Base-by-base conservation (phyloP, 2,113 vertebrate species). In the Jaculus jaculus region DNA sequence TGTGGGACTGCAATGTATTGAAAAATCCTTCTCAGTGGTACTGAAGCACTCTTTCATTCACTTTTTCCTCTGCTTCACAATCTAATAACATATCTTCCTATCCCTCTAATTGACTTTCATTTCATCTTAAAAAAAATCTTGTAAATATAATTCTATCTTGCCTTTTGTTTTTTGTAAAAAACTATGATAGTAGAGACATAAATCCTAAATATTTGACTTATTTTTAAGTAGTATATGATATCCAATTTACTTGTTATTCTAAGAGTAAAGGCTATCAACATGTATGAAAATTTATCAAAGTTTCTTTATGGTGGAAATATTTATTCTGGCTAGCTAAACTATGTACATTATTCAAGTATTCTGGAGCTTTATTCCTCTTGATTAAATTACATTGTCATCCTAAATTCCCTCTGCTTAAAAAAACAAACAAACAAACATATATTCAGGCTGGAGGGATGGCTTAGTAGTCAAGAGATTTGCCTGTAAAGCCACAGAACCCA, bases 31-130 rank as follows among this genome's bases (percentile, higher is more conserved):
- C 5, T 23, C 3, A 2, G 2, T 78, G 26, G n/a, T 47, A 8
- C 42, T 47, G 12, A 8, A 10, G 51, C 39, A 13, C 7, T 61
- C 39, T 3, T 6, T 11, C 34, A 6, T 2, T 1, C 39, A 3
- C 63, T 65, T 5, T 17, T 17, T 80, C 78, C 5, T 13, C 16
- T 63, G 10, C 3, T 7, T 66, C 37, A 42, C n/a, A 34, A 1
- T 3, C 30, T 72, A 37, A 73, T 0, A 24, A 28, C 18, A 1
- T 9, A 32, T 26, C 3, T 8, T 39, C 6, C 11, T 2, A 32
- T 12, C 2, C 65, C 20, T 68, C 81, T 74, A 63, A 30, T 3
- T 3, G 2, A 69, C 39, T 47, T 5, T 13, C 24, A 80, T 89
- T 89, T 30, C 21, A 42, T 3, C 30, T 8, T 65, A 21, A 26